Percentiles rank a stretch among this genome's conserved stretches.
Conservation (phyloP, 2,888 invertebrate species). For the Prenolepis imparis region DNA sequence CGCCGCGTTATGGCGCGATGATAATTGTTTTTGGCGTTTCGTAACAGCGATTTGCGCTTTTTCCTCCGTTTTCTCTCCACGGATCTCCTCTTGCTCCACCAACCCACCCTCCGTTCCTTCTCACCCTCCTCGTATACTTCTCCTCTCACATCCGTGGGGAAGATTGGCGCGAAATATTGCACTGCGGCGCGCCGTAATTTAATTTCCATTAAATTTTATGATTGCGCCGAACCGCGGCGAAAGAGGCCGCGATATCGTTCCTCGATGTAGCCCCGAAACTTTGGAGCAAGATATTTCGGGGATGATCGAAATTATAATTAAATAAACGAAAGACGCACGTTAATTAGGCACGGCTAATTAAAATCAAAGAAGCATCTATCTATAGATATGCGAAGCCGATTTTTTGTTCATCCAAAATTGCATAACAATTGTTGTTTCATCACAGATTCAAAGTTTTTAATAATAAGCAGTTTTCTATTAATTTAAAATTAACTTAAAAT, state of each 20-base stretch:
- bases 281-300: slow-evolving; percentile 22
- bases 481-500: slow-evolving; percentile 1
- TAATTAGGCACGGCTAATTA: slow-evolving; percentile 5
- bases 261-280: slow-evolving; percentile 32
- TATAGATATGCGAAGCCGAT: neutral
- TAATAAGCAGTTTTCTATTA: neutral
- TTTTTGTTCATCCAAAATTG: neutral
- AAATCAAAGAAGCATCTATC: slow-evolving; percentile 1
- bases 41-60: slow-evolving; percentile 59
- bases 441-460: neutral
- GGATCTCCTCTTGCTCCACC: neutral
- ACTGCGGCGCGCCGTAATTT: slow-evolving; percentile 62
- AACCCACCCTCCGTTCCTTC: neutral
- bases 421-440: neutral
- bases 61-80: slow-evolving; percentile 27
- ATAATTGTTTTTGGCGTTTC: slow-evolving; percentile 81
- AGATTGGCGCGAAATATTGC: slow-evolving; percentile 56
- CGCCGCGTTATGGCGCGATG: slow-evolving; percentile 79
- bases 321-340: slow-evolving; percentile 21
- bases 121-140: neutral
- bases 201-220: slow-evolving; percentile 71
- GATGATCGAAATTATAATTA: slow-evolving; percentile 50
- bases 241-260: slow-evolving; percentile 44
- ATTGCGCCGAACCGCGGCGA: slow-evolving; percentile 59
- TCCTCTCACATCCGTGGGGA: slow-evolving; percentile 11